Evolutionary conservation across 2,797 vertebrate genomes (phyloP).

Genomic region (Oophaga sylvatica): DNA sequence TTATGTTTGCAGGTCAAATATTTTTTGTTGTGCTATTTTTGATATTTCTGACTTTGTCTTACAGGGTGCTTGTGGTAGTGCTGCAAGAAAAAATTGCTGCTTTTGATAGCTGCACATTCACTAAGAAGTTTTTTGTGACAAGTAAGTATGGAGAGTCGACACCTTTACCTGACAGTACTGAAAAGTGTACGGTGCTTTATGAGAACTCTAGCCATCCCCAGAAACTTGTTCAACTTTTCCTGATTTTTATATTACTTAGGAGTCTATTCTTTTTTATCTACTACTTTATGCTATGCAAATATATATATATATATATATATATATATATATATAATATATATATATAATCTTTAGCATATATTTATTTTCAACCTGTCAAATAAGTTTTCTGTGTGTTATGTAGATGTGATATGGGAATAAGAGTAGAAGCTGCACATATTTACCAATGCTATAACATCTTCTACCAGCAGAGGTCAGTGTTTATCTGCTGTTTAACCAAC

Average conservation of each 20-base stretch:
- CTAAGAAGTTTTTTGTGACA: conserved; percentile 98
- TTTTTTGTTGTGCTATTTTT: not conserved
- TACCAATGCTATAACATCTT: conserved; percentile 45
- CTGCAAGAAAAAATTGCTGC: conserved; percentile 98
- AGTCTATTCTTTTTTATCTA: no score
- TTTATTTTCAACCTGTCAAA: not conserved
- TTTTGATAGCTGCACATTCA: conserved; percentile 98
- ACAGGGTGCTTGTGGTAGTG: conserved; percentile 92
- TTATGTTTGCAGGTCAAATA: not conserved
- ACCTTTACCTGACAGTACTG: no score
- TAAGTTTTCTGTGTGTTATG: not conserved
- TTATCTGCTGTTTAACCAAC: conserved; percentile 50
- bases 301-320: no score
- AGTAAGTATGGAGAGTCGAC: conserved; percentile 80
- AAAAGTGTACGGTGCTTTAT: no score
- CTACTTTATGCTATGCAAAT: no score
- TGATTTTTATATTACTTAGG: no score
- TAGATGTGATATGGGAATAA: not conserved
- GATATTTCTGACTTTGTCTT: conserved; percentile 59
- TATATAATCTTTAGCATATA: no score
- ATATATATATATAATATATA: no score
- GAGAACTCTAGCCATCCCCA: no score
- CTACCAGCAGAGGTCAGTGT: conserved; percentile 73
- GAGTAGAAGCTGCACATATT: not conserved
- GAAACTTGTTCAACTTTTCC: no score